Evolutionary conservation across 2,113 vertebrate species (phyloP).

Genomic region (Condylura cristata): DNA sequence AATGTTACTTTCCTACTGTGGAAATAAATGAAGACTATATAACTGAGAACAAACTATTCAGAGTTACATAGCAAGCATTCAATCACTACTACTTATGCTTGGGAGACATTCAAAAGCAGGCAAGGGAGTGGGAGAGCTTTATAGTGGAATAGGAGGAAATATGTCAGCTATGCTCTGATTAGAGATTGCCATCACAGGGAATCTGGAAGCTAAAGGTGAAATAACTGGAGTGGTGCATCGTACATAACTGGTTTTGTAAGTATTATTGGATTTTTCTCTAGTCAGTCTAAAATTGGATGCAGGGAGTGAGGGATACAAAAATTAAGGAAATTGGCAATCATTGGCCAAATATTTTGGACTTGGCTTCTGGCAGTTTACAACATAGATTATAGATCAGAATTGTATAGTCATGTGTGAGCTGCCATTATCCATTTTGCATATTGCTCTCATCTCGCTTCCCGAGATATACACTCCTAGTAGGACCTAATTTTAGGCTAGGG

Average conservation of each 20-base stretch:
- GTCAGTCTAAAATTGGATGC: background rate
- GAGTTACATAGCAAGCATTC: background rate
- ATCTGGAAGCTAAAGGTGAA: background rate
- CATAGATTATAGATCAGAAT: background rate
- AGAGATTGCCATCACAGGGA: background rate
- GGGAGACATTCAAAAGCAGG: background rate
- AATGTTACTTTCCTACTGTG: background rate
- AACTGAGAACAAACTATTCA: slow-evolving; percentile 32
- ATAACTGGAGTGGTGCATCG: background rate
- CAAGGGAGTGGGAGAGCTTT: background rate
- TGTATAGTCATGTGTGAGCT: background rate
- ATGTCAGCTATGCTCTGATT: background rate
- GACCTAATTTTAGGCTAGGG: background rate
- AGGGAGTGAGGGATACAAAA: background rate
- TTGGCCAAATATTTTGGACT: background rate
- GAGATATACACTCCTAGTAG: background rate
- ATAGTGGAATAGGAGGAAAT: background rate
- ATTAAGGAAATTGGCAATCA: background rate
- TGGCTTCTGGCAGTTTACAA: background rate
- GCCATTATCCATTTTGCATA: background rate
- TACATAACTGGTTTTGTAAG: background rate
- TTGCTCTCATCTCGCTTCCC: background rate
- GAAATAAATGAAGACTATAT: background rate
- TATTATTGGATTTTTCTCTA: background rate
- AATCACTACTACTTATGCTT: background rate